phyloP scores from a whole-genome alignment of 2,888 invertebrate genomes.

The Pseudococcus jackbeardsleyi region DNA sequence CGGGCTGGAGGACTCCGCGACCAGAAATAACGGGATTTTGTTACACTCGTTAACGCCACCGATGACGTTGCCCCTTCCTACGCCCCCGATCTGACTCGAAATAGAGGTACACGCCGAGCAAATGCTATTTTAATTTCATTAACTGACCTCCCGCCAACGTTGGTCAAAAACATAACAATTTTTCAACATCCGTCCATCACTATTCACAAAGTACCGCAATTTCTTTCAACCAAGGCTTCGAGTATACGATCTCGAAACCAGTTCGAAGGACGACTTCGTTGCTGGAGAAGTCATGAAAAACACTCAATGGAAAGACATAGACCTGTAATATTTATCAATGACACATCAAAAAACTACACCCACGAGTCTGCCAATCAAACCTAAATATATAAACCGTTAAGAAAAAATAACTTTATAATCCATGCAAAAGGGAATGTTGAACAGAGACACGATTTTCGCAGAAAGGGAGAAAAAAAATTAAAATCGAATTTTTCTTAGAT shows the following conservation, averaged over 20 bases:
- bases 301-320: not conserved
- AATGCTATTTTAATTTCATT: constrained; percentile 32
- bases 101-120: not conserved
- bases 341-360: not conserved
- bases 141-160: constrained; percentile 11
- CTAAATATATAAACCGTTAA: not conserved
- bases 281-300: not conserved
- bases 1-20: not conserved
- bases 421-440: not conserved
- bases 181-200: not conserved
- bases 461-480: not conserved
- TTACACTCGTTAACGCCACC: constrained; percentile 6
- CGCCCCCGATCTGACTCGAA: not conserved
- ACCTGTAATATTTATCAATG: not conserved
- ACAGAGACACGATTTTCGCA: too few species aligned
- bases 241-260: not conserved
- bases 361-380: constrained; percentile 3
- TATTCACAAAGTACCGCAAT: not conserved
- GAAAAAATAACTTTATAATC: not conserved
- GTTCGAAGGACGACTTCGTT: not conserved
- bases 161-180: not conserved
- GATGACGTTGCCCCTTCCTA: not conserved
- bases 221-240: not conserved
- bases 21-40: constrained; percentile 28
- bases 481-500: not conserved